phyloP scores from a whole-genome alignment of 2,113 vertebrate genomes.

The Fulmarus glacialis region DNA sequence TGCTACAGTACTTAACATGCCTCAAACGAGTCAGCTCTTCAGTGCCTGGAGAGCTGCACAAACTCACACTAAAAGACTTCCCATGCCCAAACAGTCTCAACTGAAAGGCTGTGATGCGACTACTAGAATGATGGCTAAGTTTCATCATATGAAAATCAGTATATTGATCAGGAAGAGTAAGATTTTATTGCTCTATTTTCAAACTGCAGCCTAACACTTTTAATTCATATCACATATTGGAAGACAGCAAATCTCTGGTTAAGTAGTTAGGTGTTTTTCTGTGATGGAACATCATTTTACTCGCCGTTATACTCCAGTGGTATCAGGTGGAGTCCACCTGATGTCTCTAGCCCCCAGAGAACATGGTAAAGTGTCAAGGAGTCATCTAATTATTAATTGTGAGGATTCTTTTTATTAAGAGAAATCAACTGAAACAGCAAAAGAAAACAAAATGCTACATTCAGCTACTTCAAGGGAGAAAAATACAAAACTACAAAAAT shows the following conservation, averaged over 20 bases:
- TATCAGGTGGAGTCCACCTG: constrained; percentile 50
- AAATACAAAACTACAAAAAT: constrained; percentile 30
- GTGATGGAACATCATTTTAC: background rate
- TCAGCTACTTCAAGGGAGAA: background rate
- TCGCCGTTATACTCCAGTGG: background rate
- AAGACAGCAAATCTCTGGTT: background rate
- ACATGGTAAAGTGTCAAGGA: background rate
- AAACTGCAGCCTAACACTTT: background rate
- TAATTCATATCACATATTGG: background rate
- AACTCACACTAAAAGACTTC: background rate
- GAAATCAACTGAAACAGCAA: background rate
- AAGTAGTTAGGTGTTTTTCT: background rate
- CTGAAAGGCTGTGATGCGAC: background rate
- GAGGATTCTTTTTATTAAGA: background rate
- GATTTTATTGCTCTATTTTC: background rate
- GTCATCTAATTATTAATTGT: background rate
- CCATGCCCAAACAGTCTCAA: background rate
- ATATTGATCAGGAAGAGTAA: background rate
- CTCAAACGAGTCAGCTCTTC: background rate
- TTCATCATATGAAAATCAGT: background rate
- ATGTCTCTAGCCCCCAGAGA: background rate
- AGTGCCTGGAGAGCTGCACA: background rate
- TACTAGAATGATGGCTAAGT: background rate
- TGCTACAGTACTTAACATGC: background rate
- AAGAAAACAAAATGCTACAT: background rate